A percentile compares a stretch with the other conserved stretches of the same genome.
phyloP scores from a whole-genome alignment of 1,140 invertebrate species.

The Macrobrachium rosenbergii region DNA sequence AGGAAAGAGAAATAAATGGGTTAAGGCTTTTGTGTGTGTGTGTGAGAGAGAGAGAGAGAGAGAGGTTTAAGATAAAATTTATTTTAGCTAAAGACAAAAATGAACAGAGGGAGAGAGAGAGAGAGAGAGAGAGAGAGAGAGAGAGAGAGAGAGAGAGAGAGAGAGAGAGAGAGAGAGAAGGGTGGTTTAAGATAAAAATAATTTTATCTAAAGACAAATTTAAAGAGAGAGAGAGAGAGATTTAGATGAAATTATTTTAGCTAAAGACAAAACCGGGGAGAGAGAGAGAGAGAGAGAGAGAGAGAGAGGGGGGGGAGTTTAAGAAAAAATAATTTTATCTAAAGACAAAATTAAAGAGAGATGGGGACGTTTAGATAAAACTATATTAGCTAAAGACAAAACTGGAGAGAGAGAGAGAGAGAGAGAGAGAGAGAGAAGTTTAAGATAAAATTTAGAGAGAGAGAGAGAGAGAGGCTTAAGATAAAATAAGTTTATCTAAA shows the following conservation, averaged over 20 bases:
- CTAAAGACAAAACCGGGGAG: not conserved
- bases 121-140: no score
- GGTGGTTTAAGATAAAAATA: not conserved
- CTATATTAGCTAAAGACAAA: not conserved
- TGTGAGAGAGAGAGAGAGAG: not conserved
- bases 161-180: no score
- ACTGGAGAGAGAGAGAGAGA: no score
- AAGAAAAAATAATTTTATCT: not conserved
- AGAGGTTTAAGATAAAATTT: not conserved
- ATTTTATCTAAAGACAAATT: not conserved
- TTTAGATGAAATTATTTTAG: not conserved
- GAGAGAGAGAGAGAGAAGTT: not conserved
- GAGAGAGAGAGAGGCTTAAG: not conserved
- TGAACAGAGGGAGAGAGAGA: not conserved
- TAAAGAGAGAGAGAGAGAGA: not conserved
- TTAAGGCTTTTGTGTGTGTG: not conserved
- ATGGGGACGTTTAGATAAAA: not conserved
- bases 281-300: not conserved
- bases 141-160: no score
- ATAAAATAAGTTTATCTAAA: not conserved
- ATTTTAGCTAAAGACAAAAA: not conserved
- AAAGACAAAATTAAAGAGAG: not conserved
- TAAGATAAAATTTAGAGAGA: not conserved
- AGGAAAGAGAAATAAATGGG: not conserved
- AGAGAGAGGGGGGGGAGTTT: not conserved